phyloP scores from a whole-genome alignment of 2,797 vertebrate genomes.

The Chrosomus eos region DNA sequence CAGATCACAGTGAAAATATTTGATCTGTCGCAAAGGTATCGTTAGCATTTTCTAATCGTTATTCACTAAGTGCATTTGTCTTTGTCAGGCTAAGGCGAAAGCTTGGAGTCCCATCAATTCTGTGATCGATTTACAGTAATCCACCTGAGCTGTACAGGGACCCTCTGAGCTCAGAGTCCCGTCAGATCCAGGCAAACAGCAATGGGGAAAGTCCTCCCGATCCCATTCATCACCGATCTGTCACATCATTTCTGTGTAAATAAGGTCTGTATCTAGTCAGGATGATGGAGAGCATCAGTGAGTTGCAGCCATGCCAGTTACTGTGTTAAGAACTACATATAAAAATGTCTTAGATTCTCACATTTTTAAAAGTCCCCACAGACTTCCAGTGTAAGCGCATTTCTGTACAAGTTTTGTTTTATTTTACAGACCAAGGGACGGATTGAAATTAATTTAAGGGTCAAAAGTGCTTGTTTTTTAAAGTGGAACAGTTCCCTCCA shows the following conservation, averaged over 20 bases:
- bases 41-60: constrained; percentile 27
- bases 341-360: not conserved
- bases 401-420: not conserved
- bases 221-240: constrained; percentile 14
- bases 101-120: constrained; percentile 31
- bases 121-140: constrained; percentile 37
- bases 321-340: not conserved
- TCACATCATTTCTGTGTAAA: constrained; percentile 17
- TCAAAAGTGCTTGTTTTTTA: not conserved
- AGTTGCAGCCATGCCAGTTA: not conserved
- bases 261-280: not conserved
- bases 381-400: not conserved
- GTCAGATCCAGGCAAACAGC: not conserved
- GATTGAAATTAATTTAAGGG: not conserved
- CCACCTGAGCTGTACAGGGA: constrained; percentile 31
- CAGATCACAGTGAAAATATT: constrained; percentile 6
- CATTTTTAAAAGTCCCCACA: not conserved
- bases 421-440: not conserved
- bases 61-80: constrained; percentile 28
- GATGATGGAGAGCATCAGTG: not conserved
- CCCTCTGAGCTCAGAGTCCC: not conserved
- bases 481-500: not conserved
- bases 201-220: constrained; percentile 5
- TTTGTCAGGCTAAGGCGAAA: constrained; percentile 16
- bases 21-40: constrained; percentile 14